Percentiles rank a stretch among this genome's conserved stretches.
phyloP scores from a whole-genome alignment of 2,888 invertebrate species.

The Hermaeophaga mercurialis region DNA sequence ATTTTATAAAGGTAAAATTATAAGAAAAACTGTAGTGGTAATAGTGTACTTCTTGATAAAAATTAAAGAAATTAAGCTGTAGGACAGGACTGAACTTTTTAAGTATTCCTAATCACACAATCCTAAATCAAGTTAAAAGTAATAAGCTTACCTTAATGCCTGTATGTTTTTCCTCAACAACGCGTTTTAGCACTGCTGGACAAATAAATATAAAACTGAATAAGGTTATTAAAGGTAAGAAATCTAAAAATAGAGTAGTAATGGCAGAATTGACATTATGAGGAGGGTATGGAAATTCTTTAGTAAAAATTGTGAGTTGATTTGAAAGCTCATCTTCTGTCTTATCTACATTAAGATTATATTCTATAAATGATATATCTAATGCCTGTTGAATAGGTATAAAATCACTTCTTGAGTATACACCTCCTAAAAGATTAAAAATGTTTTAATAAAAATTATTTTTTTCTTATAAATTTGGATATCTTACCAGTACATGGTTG shows the following conservation, averaged over 20 bases:
- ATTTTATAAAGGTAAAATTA: no score
- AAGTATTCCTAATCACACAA: no score
- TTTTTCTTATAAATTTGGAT: neutral
- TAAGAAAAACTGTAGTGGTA: no score
- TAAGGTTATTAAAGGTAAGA: constrained; percentile 55
- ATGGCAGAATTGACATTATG: constrained; percentile 49
- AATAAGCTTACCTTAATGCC: constrained; percentile 63
- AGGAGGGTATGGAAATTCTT: constrained; percentile 65
- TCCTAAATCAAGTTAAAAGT: no score
- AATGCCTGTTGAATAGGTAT: constrained; percentile 65
- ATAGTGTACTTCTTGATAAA: no score
- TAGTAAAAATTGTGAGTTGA: constrained; percentile 52
- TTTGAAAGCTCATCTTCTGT: constrained; percentile 34
- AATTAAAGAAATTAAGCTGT: no score
- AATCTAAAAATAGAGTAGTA: constrained; percentile 47
- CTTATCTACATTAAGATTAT: constrained; percentile 22
- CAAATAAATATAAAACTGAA: constrained; percentile 61
- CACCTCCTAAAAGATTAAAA: constrained; percentile 12
- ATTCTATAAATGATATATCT: constrained; percentile 63
- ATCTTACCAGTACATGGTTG: constrained; percentile 11
- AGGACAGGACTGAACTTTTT: no score
- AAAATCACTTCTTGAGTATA: constrained; percentile 58
- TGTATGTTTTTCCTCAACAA: constrained; percentile 66
- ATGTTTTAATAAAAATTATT: no score
- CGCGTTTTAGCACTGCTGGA: constrained; percentile 61